phyloP scores from a whole-genome alignment of 2,888 invertebrate species.

The Steinernema carpocapsae region DNA sequence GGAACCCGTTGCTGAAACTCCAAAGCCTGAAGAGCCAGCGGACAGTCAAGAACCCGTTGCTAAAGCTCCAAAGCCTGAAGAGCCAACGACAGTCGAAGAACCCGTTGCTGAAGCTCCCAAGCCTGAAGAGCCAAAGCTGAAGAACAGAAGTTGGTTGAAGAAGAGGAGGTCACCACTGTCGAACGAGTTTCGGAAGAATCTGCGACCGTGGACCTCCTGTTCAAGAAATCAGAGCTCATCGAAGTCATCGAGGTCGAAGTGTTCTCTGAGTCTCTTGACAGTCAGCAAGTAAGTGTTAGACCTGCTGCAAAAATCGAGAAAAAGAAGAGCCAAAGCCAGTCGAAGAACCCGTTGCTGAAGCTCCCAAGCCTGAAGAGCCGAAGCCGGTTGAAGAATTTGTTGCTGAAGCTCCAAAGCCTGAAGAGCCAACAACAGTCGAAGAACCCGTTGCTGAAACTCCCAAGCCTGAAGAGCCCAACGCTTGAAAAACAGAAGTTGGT shows the following conservation, averaged over 20 bases:
- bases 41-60: background rate
- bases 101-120: slow-evolving; percentile 7
- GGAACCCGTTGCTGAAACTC: slow-evolving; percentile 24
- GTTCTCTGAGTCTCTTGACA: slow-evolving; percentile 35
- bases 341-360: background rate
- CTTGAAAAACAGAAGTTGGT: too few species aligned
- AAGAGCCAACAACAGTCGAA: background rate
- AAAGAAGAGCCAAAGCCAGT: background rate
- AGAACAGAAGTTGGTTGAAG: slow-evolving; percentile 22
- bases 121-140: too few species aligned
- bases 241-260: slow-evolving; percentile 41
- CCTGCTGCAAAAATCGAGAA: too few species aligned
- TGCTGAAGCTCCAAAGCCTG: too few species aligned
- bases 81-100: slow-evolving; percentile 1
- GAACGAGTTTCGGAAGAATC: slow-evolving; percentile 11
- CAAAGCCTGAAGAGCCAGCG: too few species aligned
- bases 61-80: background rate
- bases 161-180: background rate
- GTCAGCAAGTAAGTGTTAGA: background rate
- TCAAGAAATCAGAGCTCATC: slow-evolving; percentile 31
- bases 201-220: slow-evolving; percentile 33
- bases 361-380: background rate
- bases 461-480: slow-evolving; percentile 1
- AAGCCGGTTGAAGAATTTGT: background rate
- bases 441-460: slow-evolving; percentile 17